Evolutionary conservation across 2,113 vertebrate genomes (phyloP).

Genomic region (Thermophis baileyi): DNA sequence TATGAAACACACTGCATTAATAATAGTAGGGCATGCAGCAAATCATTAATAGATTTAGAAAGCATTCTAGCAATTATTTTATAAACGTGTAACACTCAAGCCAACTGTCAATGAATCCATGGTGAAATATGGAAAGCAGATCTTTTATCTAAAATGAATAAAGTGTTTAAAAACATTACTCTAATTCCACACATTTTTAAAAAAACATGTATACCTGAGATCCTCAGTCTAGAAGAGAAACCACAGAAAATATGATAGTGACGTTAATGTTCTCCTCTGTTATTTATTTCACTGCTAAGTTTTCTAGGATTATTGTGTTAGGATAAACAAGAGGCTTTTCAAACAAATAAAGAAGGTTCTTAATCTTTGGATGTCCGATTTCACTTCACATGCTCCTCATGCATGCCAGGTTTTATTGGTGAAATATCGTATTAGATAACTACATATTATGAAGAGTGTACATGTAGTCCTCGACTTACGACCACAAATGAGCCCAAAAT

Average conservation of each 20-base stretch:
- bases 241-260: not conserved
- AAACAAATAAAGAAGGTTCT: not conserved
- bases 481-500: too few species aligned
- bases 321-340: not conserved
- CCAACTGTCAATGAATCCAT: not conserved
- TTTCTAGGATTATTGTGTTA: constrained; percentile 8
- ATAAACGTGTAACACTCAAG: not conserved
- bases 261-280: not conserved
- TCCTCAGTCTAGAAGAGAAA: not conserved
- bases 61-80: not conserved
- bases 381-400: constrained; percentile 16
- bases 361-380: not conserved
- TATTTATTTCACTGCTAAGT: constrained; percentile 3
- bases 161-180: not conserved
- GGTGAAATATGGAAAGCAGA: not conserved
- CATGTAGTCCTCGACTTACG: too few species aligned
- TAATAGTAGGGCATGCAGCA: not conserved
- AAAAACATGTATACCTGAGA: not conserved
- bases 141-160: not conserved
- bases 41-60: not conserved
- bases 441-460: constrained; percentile 9
- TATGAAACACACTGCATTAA: not conserved
- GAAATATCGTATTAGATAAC: constrained; percentile 1
- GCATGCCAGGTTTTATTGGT: not conserved
- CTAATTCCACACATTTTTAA: not conserved